Evolutionary conservation across 2,113 vertebrate species (phyloP).

Genomic region (Anoura caudifer): DNA sequence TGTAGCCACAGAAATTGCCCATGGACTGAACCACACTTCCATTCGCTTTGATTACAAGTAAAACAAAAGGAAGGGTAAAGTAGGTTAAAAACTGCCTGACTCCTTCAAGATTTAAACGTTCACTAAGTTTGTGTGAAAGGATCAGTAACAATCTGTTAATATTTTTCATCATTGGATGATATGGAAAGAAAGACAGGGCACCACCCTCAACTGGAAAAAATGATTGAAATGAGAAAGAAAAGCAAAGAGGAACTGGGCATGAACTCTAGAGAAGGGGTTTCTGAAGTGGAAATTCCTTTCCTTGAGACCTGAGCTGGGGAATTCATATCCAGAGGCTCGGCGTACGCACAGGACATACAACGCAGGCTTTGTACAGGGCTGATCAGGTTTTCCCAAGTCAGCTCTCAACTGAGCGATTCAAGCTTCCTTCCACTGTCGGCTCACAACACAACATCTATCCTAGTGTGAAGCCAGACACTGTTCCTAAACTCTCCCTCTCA

Average conservation of each 20-base stretch:
- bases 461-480: neutral
- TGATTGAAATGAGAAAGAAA: slow-evolving; percentile 17
- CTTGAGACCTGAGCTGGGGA: neutral
- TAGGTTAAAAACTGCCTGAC: slow-evolving; percentile 41
- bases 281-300: neutral
- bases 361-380: neutral
- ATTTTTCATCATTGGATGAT: neutral
- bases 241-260: neutral
- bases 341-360: neutral
- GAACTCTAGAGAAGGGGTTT: neutral
- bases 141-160: neutral
- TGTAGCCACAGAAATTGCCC: slow-evolving; percentile 24
- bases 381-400: neutral
- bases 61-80: slow-evolving; percentile 52
- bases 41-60: slow-evolving; percentile 62
- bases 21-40: slow-evolving; percentile 34
- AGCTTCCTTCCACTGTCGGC: neutral
- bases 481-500: neutral
- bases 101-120: slow-evolving; percentile 44
- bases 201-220: neutral
- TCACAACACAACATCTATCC: neutral
- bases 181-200: neutral
- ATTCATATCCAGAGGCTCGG: neutral
- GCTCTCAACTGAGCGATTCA: neutral
- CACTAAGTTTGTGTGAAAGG: neutral